Evolutionary conservation across 2,113 vertebrate species (phyloP).

Genomic region (Chionomys nivalis): DNA sequence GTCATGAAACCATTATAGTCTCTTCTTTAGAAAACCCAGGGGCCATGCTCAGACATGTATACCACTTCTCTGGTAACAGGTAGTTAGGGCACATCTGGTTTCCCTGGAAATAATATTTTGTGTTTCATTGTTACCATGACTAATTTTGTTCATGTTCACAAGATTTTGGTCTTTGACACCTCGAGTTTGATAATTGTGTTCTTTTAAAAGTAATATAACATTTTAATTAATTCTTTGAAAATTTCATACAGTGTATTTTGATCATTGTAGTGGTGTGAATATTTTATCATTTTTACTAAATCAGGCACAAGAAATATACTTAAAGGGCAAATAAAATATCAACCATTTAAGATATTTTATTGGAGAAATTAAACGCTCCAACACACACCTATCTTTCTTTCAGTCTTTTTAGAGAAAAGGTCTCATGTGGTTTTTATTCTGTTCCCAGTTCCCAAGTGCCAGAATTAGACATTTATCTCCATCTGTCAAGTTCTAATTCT

Average conservation of each 20-base stretch:
- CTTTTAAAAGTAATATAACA: neutral
- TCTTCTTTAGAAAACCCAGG: slow-evolving; percentile 1
- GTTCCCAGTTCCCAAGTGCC: neutral
- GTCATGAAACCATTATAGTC: neutral
- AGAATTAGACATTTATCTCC: neutral
- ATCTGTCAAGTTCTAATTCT: neutral
- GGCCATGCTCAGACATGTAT: neutral
- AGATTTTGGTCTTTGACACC: slow-evolving; percentile 29
- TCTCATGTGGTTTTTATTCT: neutral
- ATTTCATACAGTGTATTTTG: neutral
- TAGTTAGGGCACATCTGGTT: neutral
- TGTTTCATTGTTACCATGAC: neutral
- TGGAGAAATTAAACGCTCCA: neutral
- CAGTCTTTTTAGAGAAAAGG: neutral
- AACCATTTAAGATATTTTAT: slow-evolving; percentile 4
- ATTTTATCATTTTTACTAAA: neutral
- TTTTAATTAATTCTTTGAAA: neutral
- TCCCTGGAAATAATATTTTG: neutral
- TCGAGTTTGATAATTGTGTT: neutral
- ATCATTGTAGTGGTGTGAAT: neutral
- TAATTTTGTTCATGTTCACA: neutral
- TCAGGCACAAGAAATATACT: neutral
- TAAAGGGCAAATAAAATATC: neutral
- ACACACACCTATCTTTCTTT: no score
- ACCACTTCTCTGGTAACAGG: neutral